A percentile compares a stretch with the other conserved stretches of the same genome.
These are phyloP conservation scores for Gonocerus acuteangulatus DNA, from an alignment of 2,888 invertebrate genomes.

Conservation along the genomic window DNA sequence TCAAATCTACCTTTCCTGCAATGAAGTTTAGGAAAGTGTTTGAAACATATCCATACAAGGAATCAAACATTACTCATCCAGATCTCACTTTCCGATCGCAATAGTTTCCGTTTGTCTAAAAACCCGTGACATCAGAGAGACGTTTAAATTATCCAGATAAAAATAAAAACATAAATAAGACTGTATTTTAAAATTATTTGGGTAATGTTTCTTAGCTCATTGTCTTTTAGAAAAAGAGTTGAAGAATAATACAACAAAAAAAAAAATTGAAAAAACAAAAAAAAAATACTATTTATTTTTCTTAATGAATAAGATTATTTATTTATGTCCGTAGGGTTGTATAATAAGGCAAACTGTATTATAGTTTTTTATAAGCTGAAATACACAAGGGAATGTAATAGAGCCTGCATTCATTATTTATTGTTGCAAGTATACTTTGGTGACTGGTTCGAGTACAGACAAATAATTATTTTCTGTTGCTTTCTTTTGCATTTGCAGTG, in stretches of 20 bases:
- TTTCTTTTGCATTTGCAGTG: conserved; percentile 3
- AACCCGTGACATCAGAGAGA: neutral
- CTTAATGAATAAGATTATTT: conserved; percentile 18
- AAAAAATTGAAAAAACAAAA: conserved; percentile 12
- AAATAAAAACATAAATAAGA: neutral
- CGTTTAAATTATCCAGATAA: neutral
- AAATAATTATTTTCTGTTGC: neutral
- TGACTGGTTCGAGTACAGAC: conserved; percentile 10
- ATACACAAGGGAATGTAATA: conserved; percentile 1
- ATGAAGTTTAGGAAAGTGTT: conserved; percentile 64
- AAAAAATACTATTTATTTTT: conserved; percentile 18
- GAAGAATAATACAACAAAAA: neutral
- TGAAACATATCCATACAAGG: neutral
- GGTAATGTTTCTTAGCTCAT: conserved; percentile 14
- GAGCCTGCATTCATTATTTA: conserved; percentile 7
- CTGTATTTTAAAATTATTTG: conserved; percentile 2
- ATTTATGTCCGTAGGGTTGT: conserved; percentile 14
- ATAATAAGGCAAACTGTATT: conserved; percentile 2
- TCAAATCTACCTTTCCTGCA: conserved; percentile 76
- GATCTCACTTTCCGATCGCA: conserved; percentile 7
- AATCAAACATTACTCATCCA: conserved; percentile 20
- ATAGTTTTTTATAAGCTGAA: neutral
- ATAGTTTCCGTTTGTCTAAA: neutral
- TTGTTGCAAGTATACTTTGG: neutral
- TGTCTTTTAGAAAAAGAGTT: neutral